Conservation (phyloP, 2,888 invertebrate species). For the Cephus runcator region DNA sequence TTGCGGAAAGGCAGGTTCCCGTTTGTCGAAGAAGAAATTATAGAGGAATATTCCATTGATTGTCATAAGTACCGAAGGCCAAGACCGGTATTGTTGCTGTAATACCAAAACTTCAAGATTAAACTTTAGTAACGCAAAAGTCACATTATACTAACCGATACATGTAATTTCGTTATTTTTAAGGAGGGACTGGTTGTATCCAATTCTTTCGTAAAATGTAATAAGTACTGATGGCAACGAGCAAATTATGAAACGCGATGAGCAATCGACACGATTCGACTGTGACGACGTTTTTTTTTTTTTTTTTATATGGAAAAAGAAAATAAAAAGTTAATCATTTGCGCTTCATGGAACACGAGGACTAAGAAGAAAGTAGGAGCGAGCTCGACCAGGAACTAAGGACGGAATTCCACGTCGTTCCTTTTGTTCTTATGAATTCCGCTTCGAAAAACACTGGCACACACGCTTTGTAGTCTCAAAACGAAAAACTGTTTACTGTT, state of each 20-base stretch:
- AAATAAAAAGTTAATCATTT: slow-evolving; percentile 21
- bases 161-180: neutral
- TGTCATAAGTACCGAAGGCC: too few relatives aligned
- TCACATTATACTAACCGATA: neutral
- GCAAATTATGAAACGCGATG: neutral
- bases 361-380: slow-evolving; percentile 18
- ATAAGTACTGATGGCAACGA: neutral
- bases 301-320: neutral
- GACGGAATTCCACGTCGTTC: slow-evolving; percentile 27
- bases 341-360: slow-evolving; percentile 22
- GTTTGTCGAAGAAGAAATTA: too few relatives aligned
- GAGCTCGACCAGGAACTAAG: slow-evolving; percentile 25
- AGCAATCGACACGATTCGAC: neutral
- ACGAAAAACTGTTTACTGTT: too few relatives aligned
- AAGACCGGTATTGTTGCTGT: too few relatives aligned
- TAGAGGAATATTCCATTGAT: too few relatives aligned
- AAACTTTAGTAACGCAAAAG: too few relatives aligned
- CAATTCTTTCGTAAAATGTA: neutral
- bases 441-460: slow-evolving; percentile 14
- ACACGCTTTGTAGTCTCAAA: too few relatives aligned
- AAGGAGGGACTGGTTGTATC: neutral
- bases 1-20: too few relatives aligned
- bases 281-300: neutral
- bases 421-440: slow-evolving; percentile 24
- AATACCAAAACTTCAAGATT: too few relatives aligned